Base-by-base conservation (phyloP, 2,113 vertebrate genomes). In the Paracanthobrama guichenoti region DNA sequence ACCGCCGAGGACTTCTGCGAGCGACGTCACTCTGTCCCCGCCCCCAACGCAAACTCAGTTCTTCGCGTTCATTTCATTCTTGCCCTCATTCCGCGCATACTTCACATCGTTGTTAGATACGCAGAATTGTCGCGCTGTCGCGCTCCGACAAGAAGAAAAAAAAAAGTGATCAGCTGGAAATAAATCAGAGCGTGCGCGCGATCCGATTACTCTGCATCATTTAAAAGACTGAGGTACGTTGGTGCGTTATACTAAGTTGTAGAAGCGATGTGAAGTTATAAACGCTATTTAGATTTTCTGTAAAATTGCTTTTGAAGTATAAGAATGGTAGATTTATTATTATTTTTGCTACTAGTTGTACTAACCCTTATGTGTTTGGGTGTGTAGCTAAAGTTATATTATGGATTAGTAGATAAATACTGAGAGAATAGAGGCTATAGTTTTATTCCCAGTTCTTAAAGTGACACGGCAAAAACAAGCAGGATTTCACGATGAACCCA, bases 81-180 rank as follows among this genome's bases (percentile, higher is more conserved):
- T 97, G 94, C 93, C 95, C 95, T 97, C 97, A 98, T 98, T 97
- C 97, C 97, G 95, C 93, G 93, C 97, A 98, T 98, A 97, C 95
- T 95, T 96, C 93, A 92, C 96, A 97, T 97, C 96, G 94, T 95
- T 96, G 93, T 94, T 71, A 96, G 93, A 92, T 90, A 92, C 89
- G 92, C 94, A 91, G 94, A 93, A 93, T 92, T 90, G 94, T 93
- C 91, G 93, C 94, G 91, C 93, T 93, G 90, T 88, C 89, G 82
- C 82, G 73, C 78, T 83, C 79, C 60, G 73, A 79, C 75, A 66
- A 46, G 35, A 57, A 81, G 67, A 85, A 16, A 80, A 55, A 80
- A 55, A 81, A 84, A 46, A 77, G 79, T 18, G 48, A 42, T 71
- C 79, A 81, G 79, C 79, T 81, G 79, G 79, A 81, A 81, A 71